These are phyloP conservation scores for Muraenolepis orangiensis DNA, from an alignment of 2,797 vertebrate genomes.

Conservation along the genomic window DNA sequence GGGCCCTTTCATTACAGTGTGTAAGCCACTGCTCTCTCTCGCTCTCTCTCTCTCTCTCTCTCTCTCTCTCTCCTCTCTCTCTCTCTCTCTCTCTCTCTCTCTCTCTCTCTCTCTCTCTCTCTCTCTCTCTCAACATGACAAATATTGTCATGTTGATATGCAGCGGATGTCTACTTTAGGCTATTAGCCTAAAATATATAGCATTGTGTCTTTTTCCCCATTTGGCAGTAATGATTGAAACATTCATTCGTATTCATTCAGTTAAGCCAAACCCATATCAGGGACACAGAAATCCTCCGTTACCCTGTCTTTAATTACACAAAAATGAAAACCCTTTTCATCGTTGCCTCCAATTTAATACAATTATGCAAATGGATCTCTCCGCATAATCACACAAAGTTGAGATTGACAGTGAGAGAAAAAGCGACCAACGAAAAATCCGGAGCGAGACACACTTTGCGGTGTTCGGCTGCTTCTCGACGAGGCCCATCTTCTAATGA, in stretches of 20 bases:
- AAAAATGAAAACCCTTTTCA: not conserved
- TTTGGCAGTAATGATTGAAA: not conserved
- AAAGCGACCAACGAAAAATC: not conserved
- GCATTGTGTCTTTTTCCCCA: not conserved
- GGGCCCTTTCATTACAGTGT: not conserved
- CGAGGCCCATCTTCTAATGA: constrained; percentile 24
- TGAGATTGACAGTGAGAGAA: not conserved
- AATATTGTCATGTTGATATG: not conserved
- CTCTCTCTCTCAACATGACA: not conserved
- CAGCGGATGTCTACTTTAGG: not conserved
- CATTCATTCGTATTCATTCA: not conserved
- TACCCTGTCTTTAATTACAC: not conserved
- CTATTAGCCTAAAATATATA: not conserved
- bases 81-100: not conserved
- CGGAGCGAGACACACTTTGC: not conserved
- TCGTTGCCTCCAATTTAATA: not conserved
- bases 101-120: not conserved
- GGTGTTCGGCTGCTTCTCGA: not conserved
- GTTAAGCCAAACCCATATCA: not conserved
- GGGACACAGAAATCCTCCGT: not conserved
- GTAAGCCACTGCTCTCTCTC: not conserved
- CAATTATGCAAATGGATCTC: not conserved
- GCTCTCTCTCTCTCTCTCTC: not conserved
- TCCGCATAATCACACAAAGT: not conserved
- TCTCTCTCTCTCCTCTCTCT: not conserved